Evolutionary conservation across 2,113 vertebrate genomes (phyloP).

Genomic region (Pachyramphus minor): DNA sequence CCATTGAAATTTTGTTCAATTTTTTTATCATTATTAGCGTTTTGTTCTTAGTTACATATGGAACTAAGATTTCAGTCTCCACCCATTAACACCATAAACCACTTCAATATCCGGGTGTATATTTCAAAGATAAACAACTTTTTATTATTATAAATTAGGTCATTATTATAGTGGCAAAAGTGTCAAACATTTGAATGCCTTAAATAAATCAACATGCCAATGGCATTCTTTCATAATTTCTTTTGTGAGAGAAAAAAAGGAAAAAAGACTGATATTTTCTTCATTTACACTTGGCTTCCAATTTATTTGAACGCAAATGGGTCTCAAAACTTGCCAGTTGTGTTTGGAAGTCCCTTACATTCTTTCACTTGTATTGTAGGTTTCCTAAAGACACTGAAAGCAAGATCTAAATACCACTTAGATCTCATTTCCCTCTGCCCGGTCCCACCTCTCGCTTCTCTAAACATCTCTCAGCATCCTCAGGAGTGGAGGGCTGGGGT

Average conservation of each 20-base stretch:
- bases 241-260: background rate
- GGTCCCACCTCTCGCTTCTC: background rate
- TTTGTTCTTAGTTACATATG: background rate
- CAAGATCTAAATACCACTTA: background rate
- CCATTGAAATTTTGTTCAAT: background rate
- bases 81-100: background rate
- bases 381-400: background rate
- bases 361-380: background rate
- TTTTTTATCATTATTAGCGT: background rate
- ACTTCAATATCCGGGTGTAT: background rate
- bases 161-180: background rate
- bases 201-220: background rate
- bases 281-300: background rate
- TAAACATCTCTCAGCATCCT: background rate
- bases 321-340: background rate
- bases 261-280: background rate
- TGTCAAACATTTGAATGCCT: background rate
- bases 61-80: background rate
- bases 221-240: background rate
- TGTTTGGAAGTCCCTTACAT: background rate
- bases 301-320: background rate
- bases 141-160: background rate
- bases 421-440: background rate
- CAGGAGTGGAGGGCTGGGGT: background rate
- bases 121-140: background rate